A percentile compares a stretch with the other conserved stretches of the same genome.
These are phyloP conservation scores for Rhizomys pruinosus DNA, from an alignment of 2,113 vertebrate genomes.

Conservation along the genomic window DNA sequence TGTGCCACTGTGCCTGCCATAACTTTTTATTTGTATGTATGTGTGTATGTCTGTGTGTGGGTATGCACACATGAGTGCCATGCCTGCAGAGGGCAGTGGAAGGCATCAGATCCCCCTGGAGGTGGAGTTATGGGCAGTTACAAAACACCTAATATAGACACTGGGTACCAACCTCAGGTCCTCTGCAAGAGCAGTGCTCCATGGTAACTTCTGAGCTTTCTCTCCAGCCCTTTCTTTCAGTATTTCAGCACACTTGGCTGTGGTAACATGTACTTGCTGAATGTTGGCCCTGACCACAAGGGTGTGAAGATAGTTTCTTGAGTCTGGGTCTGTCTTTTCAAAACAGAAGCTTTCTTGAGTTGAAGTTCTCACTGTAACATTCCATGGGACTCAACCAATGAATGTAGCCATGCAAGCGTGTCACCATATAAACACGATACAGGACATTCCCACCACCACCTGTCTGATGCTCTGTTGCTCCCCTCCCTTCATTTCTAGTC, in stretches of 20 bases:
- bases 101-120: too few relatives aligned
- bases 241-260: background rate
- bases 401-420: fast-evolving
- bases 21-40: too few relatives aligned
- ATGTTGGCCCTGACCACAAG: background rate
- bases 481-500: background rate
- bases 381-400: background rate
- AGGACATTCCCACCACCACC: background rate
- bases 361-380: background rate
- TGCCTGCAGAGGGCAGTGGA: too few relatives aligned
- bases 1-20: too few relatives aligned
- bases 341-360: background rate
- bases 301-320: conserved; percentile 4
- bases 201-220: too few relatives aligned
- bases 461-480: fast-evolving
- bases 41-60: too few relatives aligned
- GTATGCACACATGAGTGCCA: too few relatives aligned
- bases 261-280: background rate
- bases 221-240: background rate
- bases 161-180: too few relatives aligned
- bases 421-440: fast-evolving
- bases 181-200: too few relatives aligned
- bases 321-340: background rate
- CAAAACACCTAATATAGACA: too few relatives aligned
- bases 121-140: too few relatives aligned